Conservation (phyloP, 2,888 invertebrate genomes). For the Emmelina monodactyla region DNA sequence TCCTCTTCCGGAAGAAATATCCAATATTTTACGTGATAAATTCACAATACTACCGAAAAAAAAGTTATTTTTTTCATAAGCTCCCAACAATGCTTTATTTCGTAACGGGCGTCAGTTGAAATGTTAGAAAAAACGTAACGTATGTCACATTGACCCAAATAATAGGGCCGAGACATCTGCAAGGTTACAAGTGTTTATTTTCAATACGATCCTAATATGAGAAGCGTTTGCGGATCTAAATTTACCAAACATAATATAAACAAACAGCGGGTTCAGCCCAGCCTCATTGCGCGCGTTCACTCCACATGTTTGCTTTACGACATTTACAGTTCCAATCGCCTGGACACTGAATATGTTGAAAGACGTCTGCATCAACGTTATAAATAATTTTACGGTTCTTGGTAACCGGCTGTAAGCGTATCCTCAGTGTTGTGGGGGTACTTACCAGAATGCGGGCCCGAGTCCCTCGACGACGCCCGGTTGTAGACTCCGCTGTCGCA, state of each 20-base stretch:
- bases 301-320: conserved; percentile 39
- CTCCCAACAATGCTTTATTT: too few species aligned
- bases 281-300: conserved; percentile 28
- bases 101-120: conserved; percentile 33
- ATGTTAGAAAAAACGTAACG: conserved; percentile 29
- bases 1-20: too few species aligned
- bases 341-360: conserved; percentile 37
- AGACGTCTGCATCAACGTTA: conserved; percentile 29
- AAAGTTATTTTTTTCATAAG: too few species aligned
- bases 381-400: conserved; percentile 37
- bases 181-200: conserved; percentile 60
- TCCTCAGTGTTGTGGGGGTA: conserved; percentile 20
- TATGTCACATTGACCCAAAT: conserved; percentile 62
- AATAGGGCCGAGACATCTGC: conserved; percentile 44
- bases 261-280: too few species aligned
- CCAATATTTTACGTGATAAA: too few species aligned
- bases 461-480: conserved; percentile 62
- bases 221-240: conserved; percentile 50
- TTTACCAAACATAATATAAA: conserved; percentile 59
- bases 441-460: conserved; percentile 61
- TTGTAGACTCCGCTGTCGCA: conserved; percentile 69
- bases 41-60: too few species aligned
- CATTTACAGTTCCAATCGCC: conserved; percentile 30
- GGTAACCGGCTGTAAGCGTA: conserved; percentile 18
- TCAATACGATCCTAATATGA: conserved; percentile 58